Base-by-base conservation (phyloP, 2,888 invertebrate genomes). In the Ormyrus thymus region DNA sequence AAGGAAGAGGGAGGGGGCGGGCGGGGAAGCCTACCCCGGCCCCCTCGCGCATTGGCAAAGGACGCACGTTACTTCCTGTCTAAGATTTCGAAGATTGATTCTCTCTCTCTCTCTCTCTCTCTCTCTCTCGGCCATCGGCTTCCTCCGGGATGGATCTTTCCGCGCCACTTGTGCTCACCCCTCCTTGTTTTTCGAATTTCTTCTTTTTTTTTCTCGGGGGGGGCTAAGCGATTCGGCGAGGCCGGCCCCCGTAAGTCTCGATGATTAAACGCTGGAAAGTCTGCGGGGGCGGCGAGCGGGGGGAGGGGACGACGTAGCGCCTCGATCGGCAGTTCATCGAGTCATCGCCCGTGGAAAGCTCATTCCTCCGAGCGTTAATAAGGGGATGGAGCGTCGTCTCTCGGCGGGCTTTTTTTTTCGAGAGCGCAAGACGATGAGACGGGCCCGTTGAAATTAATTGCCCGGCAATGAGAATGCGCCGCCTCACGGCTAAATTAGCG, bases 71-170 rank as follows among this genome's bases (percentile, higher is more conserved):
- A 78, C 79, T 79, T 81, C 78, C 72, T 64, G 51, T 74, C 79
- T 69, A 69, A 74, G 78, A 78, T 74, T 78, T 69, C 69, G 75
- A 79, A 76, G 79, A 76, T 79, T 79, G 68, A 78, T 76, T 72
- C 79, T 78, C 68, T 45, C 50, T 43, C 48, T 48, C 68, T 71
- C n/a, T 62, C 48, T 59, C 29, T 62, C 11, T 45, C 58, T 75
- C 59, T 51, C 50, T 48, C 50, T 45, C 48, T 3, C 43, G 59
- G 3, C 15, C 79, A 29, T 72, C 61, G 50, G 7, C 29, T 15
- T 56, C n/a, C 46, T 46, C 62, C 48, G 5, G 58, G 70, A 70
- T 58, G 15, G 71, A 73, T 64, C n/a, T 65, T 65, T 11, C 53
- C 46, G 72, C 29, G 59, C 56, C 58, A 48, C 65, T 48, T 50